Conservation (phyloP, 2,797 vertebrate species). For the Holocentrus rufus region DNA sequence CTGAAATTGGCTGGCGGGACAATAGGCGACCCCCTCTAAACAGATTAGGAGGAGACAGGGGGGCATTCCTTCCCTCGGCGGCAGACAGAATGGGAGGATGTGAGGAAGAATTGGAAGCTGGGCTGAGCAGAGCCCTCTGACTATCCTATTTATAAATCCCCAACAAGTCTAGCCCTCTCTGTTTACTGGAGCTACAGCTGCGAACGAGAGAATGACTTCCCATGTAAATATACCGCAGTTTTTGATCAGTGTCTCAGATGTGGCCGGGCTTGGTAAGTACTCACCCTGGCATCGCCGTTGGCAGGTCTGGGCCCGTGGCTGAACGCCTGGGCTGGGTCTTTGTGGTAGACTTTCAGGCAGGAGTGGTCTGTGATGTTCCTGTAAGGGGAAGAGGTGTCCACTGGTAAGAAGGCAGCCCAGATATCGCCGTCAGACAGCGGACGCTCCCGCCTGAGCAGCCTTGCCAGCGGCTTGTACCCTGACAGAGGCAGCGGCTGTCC, state of each 20-base stretch:
- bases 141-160: constrained; percentile 19
- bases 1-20: constrained; percentile 60
- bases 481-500: constrained; percentile 43
- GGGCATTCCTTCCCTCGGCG: constrained; percentile 71
- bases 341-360: constrained; percentile 98
- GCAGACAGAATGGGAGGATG: constrained; percentile 65
- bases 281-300: constrained; percentile 94
- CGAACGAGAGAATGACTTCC: constrained; percentile 27
- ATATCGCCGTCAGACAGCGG: constrained; percentile 74
- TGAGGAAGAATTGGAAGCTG: constrained; percentile 36
- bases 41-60: constrained; percentile 73
- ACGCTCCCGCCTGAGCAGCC: constrained; percentile 44
- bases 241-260: background rate
- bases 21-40: constrained; percentile 62
- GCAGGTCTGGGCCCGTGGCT: constrained; percentile 88
- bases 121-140: background rate
- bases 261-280: constrained; percentile 59
- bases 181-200: constrained; percentile 21
- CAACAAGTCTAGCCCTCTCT: constrained; percentile 21
- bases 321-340: constrained; percentile 94
- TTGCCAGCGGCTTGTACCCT: constrained; percentile 51
- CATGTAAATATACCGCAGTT: background rate
- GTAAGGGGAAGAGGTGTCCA: constrained; percentile 72
- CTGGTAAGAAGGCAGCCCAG: constrained; percentile 66
- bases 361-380: constrained; percentile 96